Percentiles rank a stretch among this genome's conserved stretches.
Evolutionary conservation across 2,113 vertebrate genomes (phyloP).

Genomic region (Aramus guarauna): DNA sequence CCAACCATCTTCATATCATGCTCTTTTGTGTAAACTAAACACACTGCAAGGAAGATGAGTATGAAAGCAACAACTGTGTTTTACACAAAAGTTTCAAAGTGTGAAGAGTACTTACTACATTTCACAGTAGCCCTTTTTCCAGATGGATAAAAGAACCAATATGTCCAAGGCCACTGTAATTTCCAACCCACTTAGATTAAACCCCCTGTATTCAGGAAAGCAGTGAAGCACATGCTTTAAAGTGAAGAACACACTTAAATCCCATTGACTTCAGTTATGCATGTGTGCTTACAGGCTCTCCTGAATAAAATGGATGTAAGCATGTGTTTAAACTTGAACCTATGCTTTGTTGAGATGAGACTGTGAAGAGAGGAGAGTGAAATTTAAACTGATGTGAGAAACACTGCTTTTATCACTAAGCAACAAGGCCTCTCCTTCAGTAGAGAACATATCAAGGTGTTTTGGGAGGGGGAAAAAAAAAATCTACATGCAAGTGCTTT

Average conservation of each 20-base stretch:
- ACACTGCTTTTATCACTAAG: constrained; percentile 35
- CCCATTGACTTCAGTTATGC: constrained; percentile 43
- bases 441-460: not conserved
- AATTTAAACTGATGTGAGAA: constrained; percentile 40
- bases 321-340: constrained; percentile 64
- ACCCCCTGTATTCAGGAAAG: constrained; percentile 8
- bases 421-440: not conserved
- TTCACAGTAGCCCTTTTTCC: constrained; percentile 17
- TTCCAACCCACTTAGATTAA: constrained; percentile 42
- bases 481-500: not conserved
- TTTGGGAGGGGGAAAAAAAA: not conserved
- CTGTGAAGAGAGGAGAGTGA: constrained; percentile 35
- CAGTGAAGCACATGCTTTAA: constrained; percentile 39
- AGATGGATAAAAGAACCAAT: constrained; percentile 13
- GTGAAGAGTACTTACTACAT: constrained; percentile 1
- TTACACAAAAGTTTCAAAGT: not conserved
- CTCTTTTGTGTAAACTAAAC: not conserved
- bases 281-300: constrained; percentile 25
- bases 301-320: constrained; percentile 40
- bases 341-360: constrained; percentile 49
- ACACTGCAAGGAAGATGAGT: not conserved
- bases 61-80: not conserved
- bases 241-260: constrained; percentile 57
- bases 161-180: constrained; percentile 43
- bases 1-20: not conserved